These are phyloP conservation scores for Cinclus cinclus DNA, from an alignment of 2,113 vertebrate species.

Conservation along the genomic window DNA sequence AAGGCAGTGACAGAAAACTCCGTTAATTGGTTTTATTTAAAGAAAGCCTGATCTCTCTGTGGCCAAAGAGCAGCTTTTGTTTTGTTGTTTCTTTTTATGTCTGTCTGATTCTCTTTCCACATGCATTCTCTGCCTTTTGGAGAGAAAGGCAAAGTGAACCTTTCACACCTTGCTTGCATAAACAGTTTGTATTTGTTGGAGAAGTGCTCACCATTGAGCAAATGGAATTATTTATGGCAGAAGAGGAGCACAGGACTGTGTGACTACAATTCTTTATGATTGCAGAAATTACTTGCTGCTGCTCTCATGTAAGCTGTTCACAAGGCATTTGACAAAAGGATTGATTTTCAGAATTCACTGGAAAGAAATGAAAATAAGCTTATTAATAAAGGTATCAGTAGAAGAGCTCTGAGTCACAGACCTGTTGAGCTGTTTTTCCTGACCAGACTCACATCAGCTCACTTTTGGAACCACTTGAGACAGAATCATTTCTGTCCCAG, in stretches of 20 bases:
- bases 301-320: not conserved
- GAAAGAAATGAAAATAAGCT: constrained; percentile 16
- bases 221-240: not conserved
- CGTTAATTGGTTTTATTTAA: not conserved
- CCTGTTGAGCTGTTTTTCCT: not conserved
- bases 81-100: not conserved
- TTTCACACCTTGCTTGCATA: not conserved
- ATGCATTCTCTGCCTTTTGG: not conserved
- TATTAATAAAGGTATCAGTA: not conserved
- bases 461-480: not conserved
- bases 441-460: not conserved
- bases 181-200: not conserved
- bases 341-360: constrained; percentile 10
- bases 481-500: not conserved
- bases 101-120: not conserved
- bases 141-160: not conserved
- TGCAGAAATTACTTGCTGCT: not conserved
- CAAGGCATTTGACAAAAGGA: not conserved
- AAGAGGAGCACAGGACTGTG: not conserved
- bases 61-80: not conserved
- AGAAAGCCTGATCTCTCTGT: not conserved
- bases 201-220: not conserved
- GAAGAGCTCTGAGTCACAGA: not conserved
- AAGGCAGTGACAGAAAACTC: not conserved
- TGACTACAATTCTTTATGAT: not conserved